phyloP scores from a whole-genome alignment of 1,140 invertebrate species.

The Mamestra configurata region DNA sequence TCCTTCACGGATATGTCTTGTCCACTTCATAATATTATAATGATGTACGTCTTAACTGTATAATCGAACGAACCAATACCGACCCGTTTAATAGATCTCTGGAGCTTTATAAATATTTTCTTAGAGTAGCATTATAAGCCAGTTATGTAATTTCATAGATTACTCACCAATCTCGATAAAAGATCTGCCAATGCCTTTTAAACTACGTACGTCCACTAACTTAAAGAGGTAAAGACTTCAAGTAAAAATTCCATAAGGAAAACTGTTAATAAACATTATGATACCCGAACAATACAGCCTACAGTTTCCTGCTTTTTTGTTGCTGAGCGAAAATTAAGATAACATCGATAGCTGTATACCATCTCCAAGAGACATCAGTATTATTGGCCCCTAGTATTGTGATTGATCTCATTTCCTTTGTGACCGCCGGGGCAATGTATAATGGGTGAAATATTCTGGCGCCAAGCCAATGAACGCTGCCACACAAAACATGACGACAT shows the following conservation, averaged over 20 bases:
- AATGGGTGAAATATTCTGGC: slow-evolving; percentile 78
- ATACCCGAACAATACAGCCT: background rate
- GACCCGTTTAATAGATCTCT: background rate
- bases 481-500: slow-evolving; percentile 67
- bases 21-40: background rate
- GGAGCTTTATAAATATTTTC: background rate
- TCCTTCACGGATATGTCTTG: background rate
- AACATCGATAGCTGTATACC: slow-evolving; percentile 17
- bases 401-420: slow-evolving; percentile 80
- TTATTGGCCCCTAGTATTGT: slow-evolving; percentile 60
- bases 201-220: too few relatives aligned
- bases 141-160: background rate
- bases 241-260: background rate
- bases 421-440: slow-evolving; percentile 70
- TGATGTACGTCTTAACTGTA: background rate
- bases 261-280: background rate
- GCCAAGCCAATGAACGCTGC: slow-evolving; percentile 65
- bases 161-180: background rate
- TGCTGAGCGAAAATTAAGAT: slow-evolving; percentile 6
- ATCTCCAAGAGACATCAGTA: slow-evolving; percentile 45
- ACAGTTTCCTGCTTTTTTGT: slow-evolving; percentile 13
- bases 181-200: background rate
- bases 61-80: background rate
- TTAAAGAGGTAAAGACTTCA: background rate
- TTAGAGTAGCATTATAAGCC: background rate